Evolutionary conservation across 64 coral and sea anemone species (phyloP).

Genomic region (Exaiptasia diaphana): DNA sequence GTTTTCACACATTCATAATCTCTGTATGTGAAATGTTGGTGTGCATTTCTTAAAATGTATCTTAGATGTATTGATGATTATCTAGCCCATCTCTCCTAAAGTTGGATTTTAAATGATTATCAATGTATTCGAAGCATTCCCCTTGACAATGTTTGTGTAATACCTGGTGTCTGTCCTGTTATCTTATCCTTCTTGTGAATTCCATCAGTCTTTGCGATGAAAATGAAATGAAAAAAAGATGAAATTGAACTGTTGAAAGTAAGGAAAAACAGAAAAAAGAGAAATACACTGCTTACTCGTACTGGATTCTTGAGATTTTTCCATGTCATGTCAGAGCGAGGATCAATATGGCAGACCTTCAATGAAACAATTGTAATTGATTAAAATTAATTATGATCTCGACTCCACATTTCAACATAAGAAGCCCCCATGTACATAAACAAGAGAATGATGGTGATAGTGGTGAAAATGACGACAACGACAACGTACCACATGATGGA

Average conservation of each 20-base stretch:
- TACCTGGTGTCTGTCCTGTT: slow-evolving; percentile 74
- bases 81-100: too few species aligned
- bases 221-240: background rate
- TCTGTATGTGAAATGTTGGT: too few species aligned
- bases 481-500: slow-evolving; percentile 88
- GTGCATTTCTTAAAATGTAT: too few species aligned
- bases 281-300: slow-evolving; percentile 17
- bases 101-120: too few species aligned
- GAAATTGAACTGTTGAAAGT: background rate
- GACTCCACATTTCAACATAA: background rate
- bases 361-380: background rate
- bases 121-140: too few species aligned
- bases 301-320: slow-evolving; percentile 68
- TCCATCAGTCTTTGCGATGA: slow-evolving; percentile 71
- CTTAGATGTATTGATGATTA: too few species aligned
- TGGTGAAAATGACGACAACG: background rate
- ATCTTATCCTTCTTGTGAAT: slow-evolving; percentile 80
- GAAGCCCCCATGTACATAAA: background rate
- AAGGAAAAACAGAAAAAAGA: background rate
- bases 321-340: slow-evolving; percentile 73
- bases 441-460: background rate
- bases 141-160: too few species aligned
- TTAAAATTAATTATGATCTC: too few species aligned
- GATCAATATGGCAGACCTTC: slow-evolving; percentile 84
- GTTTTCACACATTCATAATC: background rate